Evolutionary conservation across 2,113 vertebrate genomes (phyloP).

Genomic region (Dascyllus trimaculatus): DNA sequence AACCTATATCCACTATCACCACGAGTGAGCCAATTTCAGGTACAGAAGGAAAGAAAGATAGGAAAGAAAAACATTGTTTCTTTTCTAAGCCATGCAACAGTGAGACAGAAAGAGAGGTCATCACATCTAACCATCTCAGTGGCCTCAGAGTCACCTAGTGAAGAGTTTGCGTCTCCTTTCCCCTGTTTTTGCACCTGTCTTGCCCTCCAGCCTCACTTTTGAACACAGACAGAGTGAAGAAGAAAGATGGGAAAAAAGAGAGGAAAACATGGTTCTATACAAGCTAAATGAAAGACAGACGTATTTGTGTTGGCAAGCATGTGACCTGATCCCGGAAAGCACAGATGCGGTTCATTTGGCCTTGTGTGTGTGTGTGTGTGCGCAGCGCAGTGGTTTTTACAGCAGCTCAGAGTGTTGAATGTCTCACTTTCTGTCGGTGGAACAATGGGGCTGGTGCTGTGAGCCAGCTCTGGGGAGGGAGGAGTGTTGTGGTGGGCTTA

Average conservation of each 20-base stretch:
- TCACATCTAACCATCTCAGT: constrained; percentile 8
- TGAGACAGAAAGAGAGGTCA: background rate
- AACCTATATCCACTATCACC: constrained; percentile 12
- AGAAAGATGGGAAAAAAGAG: constrained; percentile 26
- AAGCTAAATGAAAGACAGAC: constrained; percentile 74
- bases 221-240: constrained; percentile 35
- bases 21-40: background rate
- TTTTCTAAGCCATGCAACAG: background rate
- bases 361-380: constrained; percentile 24
- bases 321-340: constrained; percentile 59
- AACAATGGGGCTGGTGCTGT: constrained; percentile 71
- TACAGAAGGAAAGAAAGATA: background rate
- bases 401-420: constrained; percentile 67
- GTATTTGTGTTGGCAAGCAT: constrained; percentile 71
- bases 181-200: constrained; percentile 57
- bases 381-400: constrained; percentile 32
- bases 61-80: background rate
- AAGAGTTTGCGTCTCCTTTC: constrained; percentile 34
- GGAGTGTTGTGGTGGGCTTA: constrained; percentile 77
- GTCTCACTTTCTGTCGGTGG: constrained; percentile 72
- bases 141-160: constrained; percentile 22
- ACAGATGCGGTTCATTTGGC: constrained; percentile 65
- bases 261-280: constrained; percentile 49
- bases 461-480: constrained; percentile 64
- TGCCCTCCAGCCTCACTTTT: constrained; percentile 36